phyloP scores from a whole-genome alignment of 2,797 vertebrate genomes.

The Halcyon leucocephala region DNA sequence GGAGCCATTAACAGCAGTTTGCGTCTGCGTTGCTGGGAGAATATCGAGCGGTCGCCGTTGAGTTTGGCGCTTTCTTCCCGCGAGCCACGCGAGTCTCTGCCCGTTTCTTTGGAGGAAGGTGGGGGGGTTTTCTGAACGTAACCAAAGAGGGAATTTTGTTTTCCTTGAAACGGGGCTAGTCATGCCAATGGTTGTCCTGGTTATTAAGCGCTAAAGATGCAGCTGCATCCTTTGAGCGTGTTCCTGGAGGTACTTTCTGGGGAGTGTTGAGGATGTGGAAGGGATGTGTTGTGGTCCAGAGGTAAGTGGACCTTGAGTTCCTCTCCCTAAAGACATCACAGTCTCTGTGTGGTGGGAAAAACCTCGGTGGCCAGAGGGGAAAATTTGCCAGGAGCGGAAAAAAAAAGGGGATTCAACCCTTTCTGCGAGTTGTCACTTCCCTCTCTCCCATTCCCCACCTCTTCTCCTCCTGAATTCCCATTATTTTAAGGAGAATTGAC shows the following conservation, averaged over 20 bases:
- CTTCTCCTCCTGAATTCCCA: neutral
- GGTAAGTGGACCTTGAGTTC: neutral
- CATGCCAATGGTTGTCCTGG: neutral
- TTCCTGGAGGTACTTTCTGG: neutral
- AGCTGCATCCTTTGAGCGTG: fast-evolving
- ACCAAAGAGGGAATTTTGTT: neutral
- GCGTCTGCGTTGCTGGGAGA: neutral
- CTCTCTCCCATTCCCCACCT: neutral
- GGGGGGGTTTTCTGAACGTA: neutral
- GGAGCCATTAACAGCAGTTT: neutral
- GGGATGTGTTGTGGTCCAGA: neutral
- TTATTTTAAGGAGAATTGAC: neutral
- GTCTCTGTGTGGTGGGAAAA: neutral
- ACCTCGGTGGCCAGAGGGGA: neutral
- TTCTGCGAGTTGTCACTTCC: fast-evolving
- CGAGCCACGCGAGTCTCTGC: fast-evolving
- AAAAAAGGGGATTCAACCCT: neutral
- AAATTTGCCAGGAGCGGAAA: neutral
- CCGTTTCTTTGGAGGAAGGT: neutral
- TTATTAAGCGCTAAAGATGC: neutral
- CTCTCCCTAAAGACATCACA: neutral
- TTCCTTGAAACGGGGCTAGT: neutral
- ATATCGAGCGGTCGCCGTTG: neutral
- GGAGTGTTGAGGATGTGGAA: neutral
- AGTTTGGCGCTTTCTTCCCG: fast-evolving